phyloP scores from a whole-genome alignment of 92 coral and sea anemone genomes.

The Palythoa heliodiscus region DNA sequence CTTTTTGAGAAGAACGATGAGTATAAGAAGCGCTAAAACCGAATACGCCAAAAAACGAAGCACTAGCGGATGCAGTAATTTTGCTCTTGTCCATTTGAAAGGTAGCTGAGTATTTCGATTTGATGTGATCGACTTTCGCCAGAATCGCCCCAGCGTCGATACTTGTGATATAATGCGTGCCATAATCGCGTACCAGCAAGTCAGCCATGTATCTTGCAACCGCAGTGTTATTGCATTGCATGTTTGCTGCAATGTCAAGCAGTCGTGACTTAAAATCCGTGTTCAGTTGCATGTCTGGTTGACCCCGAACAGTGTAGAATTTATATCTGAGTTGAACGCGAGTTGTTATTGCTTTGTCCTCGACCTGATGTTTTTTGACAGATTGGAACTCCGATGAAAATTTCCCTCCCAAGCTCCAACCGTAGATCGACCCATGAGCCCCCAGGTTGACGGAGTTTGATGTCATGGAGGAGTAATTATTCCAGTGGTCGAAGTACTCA shows the following conservation, averaged over 20 bases:
- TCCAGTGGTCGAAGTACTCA: conserved; percentile 83
- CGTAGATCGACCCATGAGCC: conserved; percentile 57
- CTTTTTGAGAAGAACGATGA: conserved; percentile 55
- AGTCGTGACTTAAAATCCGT: conserved; percentile 84
- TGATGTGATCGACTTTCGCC: conserved; percentile 81
- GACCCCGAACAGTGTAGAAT: conserved; percentile 70
- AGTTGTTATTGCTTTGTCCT: conserved; percentile 84
- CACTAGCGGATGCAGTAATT: conserved; percentile 86
- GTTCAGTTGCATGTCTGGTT: conserved; percentile 78
- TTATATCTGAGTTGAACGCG: conserved; percentile 82
- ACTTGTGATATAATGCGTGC: conserved; percentile 89
- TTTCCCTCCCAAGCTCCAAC: conserved; percentile 71
- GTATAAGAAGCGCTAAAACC: conserved; percentile 61
- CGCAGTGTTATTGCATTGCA: conserved; percentile 86
- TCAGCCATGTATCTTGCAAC: conserved; percentile 82
- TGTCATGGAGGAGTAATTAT: conserved; percentile 75
- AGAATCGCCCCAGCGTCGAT: conserved; percentile 88
- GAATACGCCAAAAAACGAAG: conserved; percentile 77
- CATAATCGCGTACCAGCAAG: conserved; percentile 86
- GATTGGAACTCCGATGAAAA: conserved; percentile 73
- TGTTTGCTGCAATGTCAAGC: conserved; percentile 84
- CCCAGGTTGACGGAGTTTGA: conserved; percentile 69
- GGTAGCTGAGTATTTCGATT: conserved; percentile 52
- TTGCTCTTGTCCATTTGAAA: conserved; percentile 61
- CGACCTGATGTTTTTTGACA: conserved; percentile 87